Base-by-base conservation (phyloP, 2,797 vertebrate genomes). In the Falco peregrinus region DNA sequence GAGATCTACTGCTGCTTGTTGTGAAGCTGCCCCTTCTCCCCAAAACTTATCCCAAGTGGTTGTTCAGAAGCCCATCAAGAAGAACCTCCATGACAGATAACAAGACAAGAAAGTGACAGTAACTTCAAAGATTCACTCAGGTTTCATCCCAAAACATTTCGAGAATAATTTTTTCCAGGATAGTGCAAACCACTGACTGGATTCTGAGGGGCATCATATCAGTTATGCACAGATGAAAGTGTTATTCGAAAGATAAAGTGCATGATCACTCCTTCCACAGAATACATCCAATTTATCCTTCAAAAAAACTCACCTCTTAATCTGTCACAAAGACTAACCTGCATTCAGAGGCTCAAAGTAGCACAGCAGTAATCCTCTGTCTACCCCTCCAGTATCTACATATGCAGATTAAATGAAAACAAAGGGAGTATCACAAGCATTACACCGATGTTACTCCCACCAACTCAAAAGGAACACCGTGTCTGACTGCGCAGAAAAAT, bases 201-300 rank as follows among this genome's bases (percentile, higher is more conserved):
- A 22, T 47, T 70, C 37, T 33, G 3, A 69, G 10, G 33, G 16
- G 16, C 22, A 67, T 11, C 4, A 0, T 7, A 39, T 24, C 37
- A 31, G 15, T 50, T 50, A 9, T 0, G 0, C 9, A 13, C 0
- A 28, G 43, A 41, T 18, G 10, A 33, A 70, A 28, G 4, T 9
- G 11, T 21, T 25, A 54, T 35, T 43, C 48, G 13, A 35, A 76
- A 53, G 15, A 11, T 18, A 18, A 24, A 17, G 13, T 10, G 25
- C 4, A 8, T 0, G 16, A 19, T 37, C 7, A 2, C 8, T 22
- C 7, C 17, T 35, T 18, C 17, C 20, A 9, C 12, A 61, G 35
- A 89, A 69, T 2, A 53, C 10, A 26, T 2, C 4, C 29, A 5
- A 1, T 26, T 70, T 31, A 10, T 37, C 50, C 45, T 53, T 20